Base-by-base conservation (phyloP, 2,797 vertebrate species). In the Myoxocephalus aenaeus region DNA sequence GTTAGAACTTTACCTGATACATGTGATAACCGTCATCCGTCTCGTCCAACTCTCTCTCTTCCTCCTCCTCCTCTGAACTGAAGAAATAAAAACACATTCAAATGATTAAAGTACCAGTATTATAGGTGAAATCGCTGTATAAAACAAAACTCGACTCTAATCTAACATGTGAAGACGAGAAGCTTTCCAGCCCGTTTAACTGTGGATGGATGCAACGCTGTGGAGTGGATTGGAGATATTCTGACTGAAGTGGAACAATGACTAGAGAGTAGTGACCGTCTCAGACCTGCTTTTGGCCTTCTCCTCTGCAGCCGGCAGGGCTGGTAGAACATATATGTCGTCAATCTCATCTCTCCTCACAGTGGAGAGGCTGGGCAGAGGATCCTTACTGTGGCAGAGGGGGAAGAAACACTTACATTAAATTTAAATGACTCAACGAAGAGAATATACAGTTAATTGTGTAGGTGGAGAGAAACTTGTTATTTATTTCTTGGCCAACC, bases 61-160 rank as follows among this genome's bases (percentile, higher is more conserved):
- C 63, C 18, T 95, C 97, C 51, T 97, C 97, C 25, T 99, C 97
- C 51, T 97, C 97, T 2, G 97, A 98, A 84, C 97, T 99, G 88
- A 38, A 70, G 61, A 2, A 76, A 59, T 14, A 1, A 22, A 53
- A 53, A 50, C n/a, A 80, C 14, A 75, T 46, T 22, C 0, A 57
- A 44, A 74, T 6, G 0, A n/a, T 11, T 38, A 32, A 1, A 20
- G 4, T 22, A 32, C 3, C 6, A 11, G 2, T 50, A 29, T 44
- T 20, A 48, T 6, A 18, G 2, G 3, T 48, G 0, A 65, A 75
- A 62, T 42, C 50, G 29, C 12, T 66, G 7, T 51, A 56, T 36
- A 12, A 44, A 17, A 20, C 11, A 25, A 12, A 2, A 32, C 18
- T 10, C 29, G 7, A 51, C 10, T 29, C 5, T 40, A 1, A 20